Base-by-base conservation (phyloP, 2,797 vertebrate genomes). In the Xiphophorus birchmanni region DNA sequence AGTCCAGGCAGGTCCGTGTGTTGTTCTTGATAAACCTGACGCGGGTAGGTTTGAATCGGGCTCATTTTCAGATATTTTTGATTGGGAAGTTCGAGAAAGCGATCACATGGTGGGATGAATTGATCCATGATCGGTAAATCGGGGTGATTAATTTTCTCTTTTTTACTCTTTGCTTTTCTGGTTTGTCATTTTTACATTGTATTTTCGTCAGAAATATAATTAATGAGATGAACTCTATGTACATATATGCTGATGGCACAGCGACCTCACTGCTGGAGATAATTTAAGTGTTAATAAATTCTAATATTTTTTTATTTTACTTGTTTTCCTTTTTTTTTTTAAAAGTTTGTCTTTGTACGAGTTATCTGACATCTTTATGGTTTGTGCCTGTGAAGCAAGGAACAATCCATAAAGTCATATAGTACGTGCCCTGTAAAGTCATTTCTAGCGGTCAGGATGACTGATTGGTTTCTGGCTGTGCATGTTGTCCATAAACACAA, bases 361-460 rank as follows among this genome's bases (percentile, higher is more conserved):
- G 67, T 17, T 35, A 58, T 10, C 48, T 78, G 78, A 77, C 44
- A 74, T 76, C 80, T 93, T 88, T 88, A 85, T 80, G 79, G 82
- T 75, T 75, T 84, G 82, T 87, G n/a, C n/a, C 11, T n/a, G 54
- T 12, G 4, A 56, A n/a, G 54, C 17, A 56, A 56, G 3, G 26
- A 26, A 56, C 10, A 56, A 56, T 4, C 10, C 54, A 56, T 56
- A 56, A 56, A 56, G 54, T 56, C 54, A 56, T 60, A 5, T 13
- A 60, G n/a, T 60, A 1, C 23, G 1, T 79, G 35, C 48, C 52
- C 75, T 73, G 40, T 17, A 79, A 85, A 75, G 44, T 17, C 48
- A 80, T 83, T 60, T 79, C 69, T 86, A 29, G 56, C 0, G 58
- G 54, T 77, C 87, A 83, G 81, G 32, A 4, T 54, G 75, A 76